Evolutionary conservation across 2,797 vertebrate species (phyloP), one percentile per base, ranked within the genome.

Genomic region (Chrosomus eos): DNA sequence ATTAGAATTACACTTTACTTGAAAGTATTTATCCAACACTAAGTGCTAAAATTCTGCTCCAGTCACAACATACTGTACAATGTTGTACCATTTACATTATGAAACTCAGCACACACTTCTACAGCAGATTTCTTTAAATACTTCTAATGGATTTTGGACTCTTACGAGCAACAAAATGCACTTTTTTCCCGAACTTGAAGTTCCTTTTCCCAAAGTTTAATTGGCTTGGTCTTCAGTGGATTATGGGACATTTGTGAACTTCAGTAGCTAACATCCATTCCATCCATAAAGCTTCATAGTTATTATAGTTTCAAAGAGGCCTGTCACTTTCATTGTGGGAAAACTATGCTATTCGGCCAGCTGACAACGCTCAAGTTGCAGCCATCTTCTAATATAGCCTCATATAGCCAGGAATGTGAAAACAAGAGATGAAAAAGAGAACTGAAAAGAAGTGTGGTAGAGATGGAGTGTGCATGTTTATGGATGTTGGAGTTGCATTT

Each of bases 371-470:
- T 77, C 48, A 58, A 77, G 45, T 23, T 75, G 28, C 51, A 83
- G 45, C 31, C 16, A n/a, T 70, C 36, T 58, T 84, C 19, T 70
- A 70, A 78, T 77, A 70, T 84, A 71, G 21, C 66, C 75, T 84
- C 75, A 84, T 84, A 60, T 79, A 71, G 82, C 51, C 51, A 70
- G 82, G 51, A 79, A 84, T 84, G 75, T 21, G 38, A 79, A 53
- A 60, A 77, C 31, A 36, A 76, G 11, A 67, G 36, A 81, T 85
- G 33, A 81, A 81, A 80, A 81, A 38, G 67, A 76, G 73, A 83
- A 21, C n/a, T 51, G 1, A 76, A 73, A 40, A 31, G 11, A 73
- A 70, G 36, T 70, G 21, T 71, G 43, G 48, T 33, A 43, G 53
- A 21, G 53, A 84, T 71, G 28, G 36, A 60, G 26, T 11, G 5